Percentiles rank a stretch among this genome's conserved stretches.
phyloP scores from a whole-genome alignment of 2,113 vertebrate genomes.

The Prietella phreatophila region DNA sequence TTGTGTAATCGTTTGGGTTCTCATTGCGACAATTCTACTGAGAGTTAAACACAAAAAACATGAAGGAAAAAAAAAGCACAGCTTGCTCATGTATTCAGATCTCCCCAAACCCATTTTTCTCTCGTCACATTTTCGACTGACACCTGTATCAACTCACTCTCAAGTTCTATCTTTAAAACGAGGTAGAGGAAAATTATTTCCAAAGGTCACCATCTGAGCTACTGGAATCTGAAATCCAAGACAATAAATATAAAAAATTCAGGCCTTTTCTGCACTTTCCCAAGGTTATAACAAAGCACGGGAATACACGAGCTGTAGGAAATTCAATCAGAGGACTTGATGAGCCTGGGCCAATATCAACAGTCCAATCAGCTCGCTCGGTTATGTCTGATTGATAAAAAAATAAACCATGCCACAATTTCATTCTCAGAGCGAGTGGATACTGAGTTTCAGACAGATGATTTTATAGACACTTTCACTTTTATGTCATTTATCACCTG shows the following conservation, averaged over 20 bases:
- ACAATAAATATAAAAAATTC: constrained; percentile 38
- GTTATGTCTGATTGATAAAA: constrained; percentile 41
- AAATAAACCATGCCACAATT: constrained; percentile 32
- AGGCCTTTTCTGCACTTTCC: not conserved
- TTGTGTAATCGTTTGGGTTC: not conserved
- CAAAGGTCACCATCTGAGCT: constrained; percentile 18
- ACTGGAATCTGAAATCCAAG: constrained; percentile 30
- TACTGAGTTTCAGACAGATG: constrained; percentile 18
- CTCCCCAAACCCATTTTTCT: not conserved
- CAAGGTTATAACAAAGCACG: constrained; percentile 29
- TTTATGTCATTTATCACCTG: not conserved
- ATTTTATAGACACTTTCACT: constrained; percentile 4
- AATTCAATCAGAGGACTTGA: constrained; percentile 33
- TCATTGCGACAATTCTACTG: not conserved
- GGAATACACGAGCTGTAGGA: constrained; percentile 24
- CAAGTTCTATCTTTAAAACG: constrained; percentile 14
- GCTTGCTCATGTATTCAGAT: not conserved
- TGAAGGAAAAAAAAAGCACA: not conserved
- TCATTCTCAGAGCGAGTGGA: not conserved
- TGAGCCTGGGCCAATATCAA: constrained; percentile 38
- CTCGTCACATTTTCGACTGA: constrained; percentile 22
- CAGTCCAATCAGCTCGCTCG: constrained; percentile 42
- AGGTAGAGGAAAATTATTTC: constrained; percentile 24
- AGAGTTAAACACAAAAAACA: not conserved
- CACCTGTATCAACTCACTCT: constrained; percentile 13